phyloP scores from a whole-genome alignment of 1,140 invertebrate genomes.

The Sarcophaga peregrina region DNA sequence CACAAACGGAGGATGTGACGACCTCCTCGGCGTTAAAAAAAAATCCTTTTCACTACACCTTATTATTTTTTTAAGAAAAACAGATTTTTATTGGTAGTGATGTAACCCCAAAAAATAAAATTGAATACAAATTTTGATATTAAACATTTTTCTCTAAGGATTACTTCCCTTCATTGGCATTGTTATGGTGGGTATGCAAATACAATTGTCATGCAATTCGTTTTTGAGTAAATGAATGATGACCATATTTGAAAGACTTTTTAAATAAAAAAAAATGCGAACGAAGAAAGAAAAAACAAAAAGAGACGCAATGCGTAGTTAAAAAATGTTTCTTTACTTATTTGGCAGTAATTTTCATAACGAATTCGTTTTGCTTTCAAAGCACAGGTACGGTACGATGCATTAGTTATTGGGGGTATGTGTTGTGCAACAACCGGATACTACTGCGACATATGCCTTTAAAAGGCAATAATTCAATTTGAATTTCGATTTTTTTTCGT shows the following conservation, averaged over 20 bases:
- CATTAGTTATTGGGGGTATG: neutral
- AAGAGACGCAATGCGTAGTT: slow-evolving; percentile 20
- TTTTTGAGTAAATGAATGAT: neutral
- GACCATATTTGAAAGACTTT: slow-evolving; percentile 10
- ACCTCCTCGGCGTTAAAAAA: too few relatives aligned
- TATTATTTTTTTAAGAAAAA: too few relatives aligned
- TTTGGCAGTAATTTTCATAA: slow-evolving; percentile 18
- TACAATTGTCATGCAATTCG: slow-evolving; percentile 2
- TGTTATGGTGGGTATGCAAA: slow-evolving; percentile 2
- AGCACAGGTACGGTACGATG: neutral
- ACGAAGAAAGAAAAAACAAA: neutral
- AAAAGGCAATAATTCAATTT: slow-evolving; percentile 40
- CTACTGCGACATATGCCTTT: slow-evolving; percentile 39
- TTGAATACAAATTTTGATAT: too few relatives aligned
- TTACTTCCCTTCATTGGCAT: too few relatives aligned
- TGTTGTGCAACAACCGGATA: slow-evolving; percentile 30
- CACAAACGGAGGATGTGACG: too few relatives aligned
- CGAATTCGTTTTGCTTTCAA: slow-evolving; percentile 10
- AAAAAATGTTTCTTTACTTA: neutral
- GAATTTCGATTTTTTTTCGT: neutral
- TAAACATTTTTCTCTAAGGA: too few relatives aligned
- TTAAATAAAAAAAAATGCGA: neutral
- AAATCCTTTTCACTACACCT: too few relatives aligned
- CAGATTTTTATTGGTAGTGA: too few relatives aligned
- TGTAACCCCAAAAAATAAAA: too few relatives aligned